Percentiles rank a stretch among this genome's conserved stretches.
These are phyloP conservation scores for Euplexia lucipara DNA, from an alignment of 2,888 invertebrate species.

Conservation along the genomic window DNA sequence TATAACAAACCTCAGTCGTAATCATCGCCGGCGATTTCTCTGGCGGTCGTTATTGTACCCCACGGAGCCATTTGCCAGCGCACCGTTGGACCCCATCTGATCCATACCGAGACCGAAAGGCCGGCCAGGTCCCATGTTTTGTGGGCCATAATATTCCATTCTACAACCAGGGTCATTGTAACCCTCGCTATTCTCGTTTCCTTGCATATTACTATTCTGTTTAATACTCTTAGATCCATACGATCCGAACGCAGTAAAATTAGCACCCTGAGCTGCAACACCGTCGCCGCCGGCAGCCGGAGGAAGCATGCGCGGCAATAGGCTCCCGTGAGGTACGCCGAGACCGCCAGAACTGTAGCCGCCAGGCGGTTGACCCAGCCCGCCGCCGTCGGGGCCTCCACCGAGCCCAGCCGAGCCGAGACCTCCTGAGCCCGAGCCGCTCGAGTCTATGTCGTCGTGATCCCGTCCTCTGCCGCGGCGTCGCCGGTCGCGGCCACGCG, in stretches of 20 bases:
- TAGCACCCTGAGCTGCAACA: slow-evolving; percentile 81
- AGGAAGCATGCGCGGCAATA: slow-evolving; percentile 86
- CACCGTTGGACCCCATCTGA: slow-evolving; percentile 76
- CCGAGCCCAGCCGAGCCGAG: slow-evolving; percentile 74
- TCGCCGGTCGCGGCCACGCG: slow-evolving; percentile 82
- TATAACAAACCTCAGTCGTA: slow-evolving; percentile 88
- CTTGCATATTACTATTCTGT: slow-evolving; percentile 62
- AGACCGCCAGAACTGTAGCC: slow-evolving; percentile 85
- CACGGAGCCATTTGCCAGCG: slow-evolving; percentile 87
- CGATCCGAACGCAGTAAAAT: slow-evolving; percentile 88
- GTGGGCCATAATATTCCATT: slow-evolving; percentile 78
- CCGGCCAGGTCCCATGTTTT: slow-evolving; percentile 83
- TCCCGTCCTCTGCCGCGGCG: slow-evolving; percentile 87
- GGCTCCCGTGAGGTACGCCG: slow-evolving; percentile 86
- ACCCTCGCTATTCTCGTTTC: slow-evolving; percentile 69
- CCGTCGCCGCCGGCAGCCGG: slow-evolving; percentile 75
- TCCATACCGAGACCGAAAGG: slow-evolving; percentile 76
- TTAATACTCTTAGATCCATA: slow-evolving; percentile 82
- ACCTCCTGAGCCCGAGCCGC: slow-evolving; percentile 73
- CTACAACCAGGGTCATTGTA: slow-evolving; percentile 71
- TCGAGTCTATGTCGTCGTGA: slow-evolving; percentile 77
- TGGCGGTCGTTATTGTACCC: slow-evolving; percentile 90
- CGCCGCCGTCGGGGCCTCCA: slow-evolving; percentile 74
- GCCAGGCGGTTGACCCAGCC: slow-evolving; percentile 74
- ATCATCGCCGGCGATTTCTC: slow-evolving; percentile 89